A percentile compares a stretch with the other conserved stretches of the same genome.
Conservation (phyloP, 30 jellyfish, hydroid and myxozoan genomes). For the Aurelia coerulea region DNA sequence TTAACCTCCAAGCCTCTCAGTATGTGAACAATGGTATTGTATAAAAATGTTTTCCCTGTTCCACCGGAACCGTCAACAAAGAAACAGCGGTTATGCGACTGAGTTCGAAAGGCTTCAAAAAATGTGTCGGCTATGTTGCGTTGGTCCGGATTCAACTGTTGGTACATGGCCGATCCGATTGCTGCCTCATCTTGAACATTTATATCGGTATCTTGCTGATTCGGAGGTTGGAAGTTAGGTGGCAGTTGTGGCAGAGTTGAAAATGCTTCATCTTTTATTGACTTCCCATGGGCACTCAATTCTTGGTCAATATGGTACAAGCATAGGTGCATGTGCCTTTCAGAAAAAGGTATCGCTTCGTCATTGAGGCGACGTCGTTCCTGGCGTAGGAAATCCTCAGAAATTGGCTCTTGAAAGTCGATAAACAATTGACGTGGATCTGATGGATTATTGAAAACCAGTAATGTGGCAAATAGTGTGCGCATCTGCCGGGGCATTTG, state of each 20-base stretch:
- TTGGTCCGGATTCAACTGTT: conserved; percentile 30
- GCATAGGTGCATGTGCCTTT: conserved; percentile 24
- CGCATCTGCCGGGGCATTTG: conserved; percentile 5
- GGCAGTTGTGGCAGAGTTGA: conserved; percentile 44
- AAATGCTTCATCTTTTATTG: conserved; percentile 25
- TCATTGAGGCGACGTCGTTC: neutral
- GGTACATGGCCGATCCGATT: conserved; percentile 27
- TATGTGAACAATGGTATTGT: conserved; percentile 12
- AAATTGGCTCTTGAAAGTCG: conserved; percentile 6
- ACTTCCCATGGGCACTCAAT: conserved; percentile 34
- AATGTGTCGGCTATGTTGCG: conserved; percentile 27
- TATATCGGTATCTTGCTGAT: neutral
- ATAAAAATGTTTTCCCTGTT: conserved; percentile 67
- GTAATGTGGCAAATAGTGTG: neutral
- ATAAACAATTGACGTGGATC: neutral
- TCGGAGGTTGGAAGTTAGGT: conserved; percentile 27
- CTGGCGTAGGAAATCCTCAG: neutral
- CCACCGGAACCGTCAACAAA: conserved; percentile 53
- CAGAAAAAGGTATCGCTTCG: neutral
- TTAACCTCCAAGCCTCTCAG: neutral
- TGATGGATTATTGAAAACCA: conserved; percentile 10
- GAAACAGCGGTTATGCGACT: conserved; percentile 4
- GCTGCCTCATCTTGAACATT: conserved; percentile 24
- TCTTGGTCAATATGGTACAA: conserved; percentile 3
- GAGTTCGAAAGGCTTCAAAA: conserved; percentile 5